Conservation (phyloP, 2,888 invertebrate genomes). For the Elmis aenea region DNA sequence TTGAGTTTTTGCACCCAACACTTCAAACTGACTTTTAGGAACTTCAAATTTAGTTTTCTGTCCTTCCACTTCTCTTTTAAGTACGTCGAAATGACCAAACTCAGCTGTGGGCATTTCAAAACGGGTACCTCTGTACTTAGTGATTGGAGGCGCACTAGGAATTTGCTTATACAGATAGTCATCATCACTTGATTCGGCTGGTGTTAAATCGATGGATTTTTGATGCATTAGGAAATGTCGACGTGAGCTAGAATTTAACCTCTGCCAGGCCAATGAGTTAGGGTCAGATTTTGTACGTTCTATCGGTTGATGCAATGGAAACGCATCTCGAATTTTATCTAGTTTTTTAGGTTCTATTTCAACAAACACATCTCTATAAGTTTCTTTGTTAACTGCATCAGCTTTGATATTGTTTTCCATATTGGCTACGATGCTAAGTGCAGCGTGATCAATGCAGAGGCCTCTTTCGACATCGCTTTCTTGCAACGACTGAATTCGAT, state of each 20-base stretch:
- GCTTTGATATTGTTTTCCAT: constrained; percentile 29
- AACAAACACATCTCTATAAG: constrained; percentile 46
- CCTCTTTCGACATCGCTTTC: constrained; percentile 45
- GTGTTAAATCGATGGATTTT: constrained; percentile 78
- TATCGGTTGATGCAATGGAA: constrained; percentile 63
- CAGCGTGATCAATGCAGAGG: constrained; percentile 29
- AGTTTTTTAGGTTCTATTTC: constrained; percentile 65
- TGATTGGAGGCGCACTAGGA: constrained; percentile 67
- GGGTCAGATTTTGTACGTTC: constrained; percentile 86
- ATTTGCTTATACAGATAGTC: constrained; percentile 74
- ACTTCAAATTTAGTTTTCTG: constrained; percentile 64
- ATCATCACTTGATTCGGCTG: constrained; percentile 80
- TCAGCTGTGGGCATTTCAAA: constrained; percentile 47
- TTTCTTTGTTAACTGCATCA: constrained; percentile 34
- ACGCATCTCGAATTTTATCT: constrained; percentile 37
- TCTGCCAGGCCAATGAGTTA: constrained; percentile 68
- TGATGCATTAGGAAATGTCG: constrained; percentile 78
- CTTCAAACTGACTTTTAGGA: constrained; percentile 68
- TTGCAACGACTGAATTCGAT: constrained; percentile 67
- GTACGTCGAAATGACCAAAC: constrained; percentile 61
- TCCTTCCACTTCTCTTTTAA: constrained; percentile 49
- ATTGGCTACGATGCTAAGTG: constrained; percentile 40
- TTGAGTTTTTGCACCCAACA: constrained; percentile 49
- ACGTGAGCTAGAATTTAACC: constrained; percentile 68
- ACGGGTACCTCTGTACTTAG: constrained; percentile 51